A percentile compares a stretch with the other conserved stretches of the same genome.
Evolutionary conservation across 37 sponge, comb jelly and placozoan genomes (phyloP).

Genomic region (Mnemiopsis leidyi): DNA sequence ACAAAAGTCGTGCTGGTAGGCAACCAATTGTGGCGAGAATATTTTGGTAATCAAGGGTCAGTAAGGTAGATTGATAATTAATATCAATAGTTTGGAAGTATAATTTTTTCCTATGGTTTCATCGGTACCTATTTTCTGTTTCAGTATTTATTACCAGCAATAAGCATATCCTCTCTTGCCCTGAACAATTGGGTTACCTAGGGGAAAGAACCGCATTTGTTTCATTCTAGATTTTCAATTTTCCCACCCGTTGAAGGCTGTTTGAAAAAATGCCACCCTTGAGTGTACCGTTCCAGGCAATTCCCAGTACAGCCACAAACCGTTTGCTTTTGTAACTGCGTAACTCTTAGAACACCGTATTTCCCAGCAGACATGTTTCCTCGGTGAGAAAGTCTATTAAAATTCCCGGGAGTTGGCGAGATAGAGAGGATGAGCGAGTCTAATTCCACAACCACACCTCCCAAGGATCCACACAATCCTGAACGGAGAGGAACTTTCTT

Average conservation of each 20-base stretch:
- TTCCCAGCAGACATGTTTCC: not conserved
- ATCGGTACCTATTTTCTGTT: not conserved
- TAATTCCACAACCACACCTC: not conserved
- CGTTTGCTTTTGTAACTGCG: no score
- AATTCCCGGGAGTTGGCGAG: no score
- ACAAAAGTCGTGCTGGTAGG: no score
- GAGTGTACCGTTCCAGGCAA: no score
- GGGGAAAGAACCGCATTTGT: no score
- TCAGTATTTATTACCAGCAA: not conserved
- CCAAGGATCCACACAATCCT: not conserved
- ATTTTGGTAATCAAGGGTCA: not conserved
- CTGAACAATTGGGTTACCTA: no score
- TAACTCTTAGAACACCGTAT: no score
- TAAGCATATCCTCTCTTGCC: not conserved
- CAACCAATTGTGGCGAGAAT: no score
- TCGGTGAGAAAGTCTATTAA: not conserved
- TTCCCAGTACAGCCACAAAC: no score
- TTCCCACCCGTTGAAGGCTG: no score
- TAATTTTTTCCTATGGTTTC: not conserved
- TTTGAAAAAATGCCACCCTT: no score
- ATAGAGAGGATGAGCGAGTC: not conserved
- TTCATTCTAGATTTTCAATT: no score
- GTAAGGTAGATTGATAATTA: not conserved
- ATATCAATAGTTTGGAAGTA: not conserved
- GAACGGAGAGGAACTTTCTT: not conserved